Percentiles rank a stretch among this genome's conserved stretches.
Evolutionary conservation across 37 sponge, comb jelly and placozoan species (phyloP).

Genomic region (Mnemiopsis leidyi): DNA sequence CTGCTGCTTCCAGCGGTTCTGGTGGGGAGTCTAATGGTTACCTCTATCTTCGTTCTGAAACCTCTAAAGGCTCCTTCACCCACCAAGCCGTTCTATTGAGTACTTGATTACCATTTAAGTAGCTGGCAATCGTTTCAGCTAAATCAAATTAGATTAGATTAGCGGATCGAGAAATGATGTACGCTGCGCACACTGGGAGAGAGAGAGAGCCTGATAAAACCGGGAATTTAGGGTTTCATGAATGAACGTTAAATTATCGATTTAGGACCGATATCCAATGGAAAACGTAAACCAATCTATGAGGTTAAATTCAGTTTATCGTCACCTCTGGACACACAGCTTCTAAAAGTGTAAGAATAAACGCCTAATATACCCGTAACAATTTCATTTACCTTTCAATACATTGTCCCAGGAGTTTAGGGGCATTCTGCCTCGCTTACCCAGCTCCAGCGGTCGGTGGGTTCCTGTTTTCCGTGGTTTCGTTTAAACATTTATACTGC

Average conservation of each 20-base stretch:
- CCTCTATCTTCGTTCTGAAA: not conserved
- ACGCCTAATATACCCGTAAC: not conserved
- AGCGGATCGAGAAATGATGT: not conserved
- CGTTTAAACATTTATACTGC: not conserved
- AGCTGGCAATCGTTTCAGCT: not conserved
- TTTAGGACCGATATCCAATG: not conserved
- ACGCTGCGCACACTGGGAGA: not conserved
- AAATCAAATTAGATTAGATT: not conserved
- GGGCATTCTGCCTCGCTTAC: not conserved
- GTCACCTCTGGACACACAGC: not conserved
- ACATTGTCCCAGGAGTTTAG: not conserved
- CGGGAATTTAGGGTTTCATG: not conserved
- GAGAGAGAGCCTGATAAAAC: not conserved
- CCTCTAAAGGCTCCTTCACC: not conserved
- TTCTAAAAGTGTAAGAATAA: not conserved
- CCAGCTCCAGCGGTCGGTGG: too few relatives aligned
- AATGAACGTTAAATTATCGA: not conserved
- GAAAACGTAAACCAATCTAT: not conserved
- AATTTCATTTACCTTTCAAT: not conserved
- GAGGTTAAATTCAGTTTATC: not conserved
- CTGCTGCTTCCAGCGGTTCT: not conserved
- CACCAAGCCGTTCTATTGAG: not conserved
- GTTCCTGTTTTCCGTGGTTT: not conserved
- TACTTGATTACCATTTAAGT: not conserved
- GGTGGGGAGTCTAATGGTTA: not conserved